These are phyloP conservation scores for Cherax quadricarinatus DNA, from an alignment of 1,140 invertebrate species.

Conservation along the genomic window DNA sequence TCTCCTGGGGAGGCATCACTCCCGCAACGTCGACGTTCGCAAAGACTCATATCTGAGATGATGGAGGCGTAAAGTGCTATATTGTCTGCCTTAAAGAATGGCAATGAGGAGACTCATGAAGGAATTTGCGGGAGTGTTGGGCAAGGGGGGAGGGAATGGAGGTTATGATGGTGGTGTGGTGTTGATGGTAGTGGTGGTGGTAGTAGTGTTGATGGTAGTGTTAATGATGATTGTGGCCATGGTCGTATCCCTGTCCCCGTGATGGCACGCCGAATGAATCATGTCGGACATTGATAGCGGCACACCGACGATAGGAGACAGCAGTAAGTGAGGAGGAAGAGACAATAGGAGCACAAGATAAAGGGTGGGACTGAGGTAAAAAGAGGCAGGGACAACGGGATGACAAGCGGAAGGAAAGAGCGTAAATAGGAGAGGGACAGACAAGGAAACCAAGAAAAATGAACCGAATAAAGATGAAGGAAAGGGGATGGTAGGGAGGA, in stretches of 20 bases:
- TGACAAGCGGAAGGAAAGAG: no score
- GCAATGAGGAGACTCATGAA: not conserved
- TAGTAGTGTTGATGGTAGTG: not conserved
- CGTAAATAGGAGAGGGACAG: no score
- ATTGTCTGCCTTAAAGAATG: conserved; percentile 28
- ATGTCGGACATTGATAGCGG: not conserved
- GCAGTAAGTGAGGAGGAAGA: no score
- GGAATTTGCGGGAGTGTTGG: not conserved
- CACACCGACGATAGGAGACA: not conserved
- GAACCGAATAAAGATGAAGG: not conserved
- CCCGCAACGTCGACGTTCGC: conserved; percentile 25
- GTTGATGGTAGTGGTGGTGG: not conserved
- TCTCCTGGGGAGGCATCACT: conserved; percentile 37
- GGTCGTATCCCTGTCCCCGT: not conserved
- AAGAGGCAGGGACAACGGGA: not conserved
- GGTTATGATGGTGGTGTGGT: not conserved
- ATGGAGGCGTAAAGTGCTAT: conserved; percentile 56
- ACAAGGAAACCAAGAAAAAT: not conserved
- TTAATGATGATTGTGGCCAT: conserved; percentile 29
- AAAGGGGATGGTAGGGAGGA: not conserved
- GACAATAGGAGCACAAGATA: not conserved
- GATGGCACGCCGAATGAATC: not conserved
- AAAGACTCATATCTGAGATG: conserved; percentile 54
- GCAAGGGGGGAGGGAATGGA: not conserved
- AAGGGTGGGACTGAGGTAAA: not conserved